phyloP scores from a whole-genome alignment of 1,140 invertebrate genomes.

The Drosophila melanogaster region Release_6_plus_ISO1_MT NT_033777.3:17971001-17971500 shows the following conservation, averaged over 20 bases:
- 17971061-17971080: conserved; percentile 25
- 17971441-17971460: conserved; percentile 59
- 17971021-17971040: conserved; percentile 52
- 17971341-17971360: conserved; percentile 55
- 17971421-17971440: conserved; percentile 52
- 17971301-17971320: conserved; percentile 39
- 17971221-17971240: conserved; percentile 28
- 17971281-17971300: conserved; percentile 4
- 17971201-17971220: not conserved
- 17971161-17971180: conserved; percentile 27
- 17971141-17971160: not conserved
- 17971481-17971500: conserved; percentile 32
- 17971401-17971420: conserved; percentile 27
- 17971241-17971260: conserved; percentile 49
- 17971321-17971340: conserved; percentile 57
- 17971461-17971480: conserved; percentile 45
- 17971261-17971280: conserved; percentile 25
- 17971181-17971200: not conserved
- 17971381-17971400: conserved; percentile 4
- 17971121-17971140: conserved; percentile 1
- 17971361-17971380: not conserved
- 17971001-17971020: conserved; percentile 59
- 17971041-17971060: conserved; percentile 48
- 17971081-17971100: conserved; percentile 7
- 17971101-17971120: conserved; percentile 46